Conservation (phyloP, 2,888 invertebrate genomes). For the Drosophila paramelanica region DNA sequence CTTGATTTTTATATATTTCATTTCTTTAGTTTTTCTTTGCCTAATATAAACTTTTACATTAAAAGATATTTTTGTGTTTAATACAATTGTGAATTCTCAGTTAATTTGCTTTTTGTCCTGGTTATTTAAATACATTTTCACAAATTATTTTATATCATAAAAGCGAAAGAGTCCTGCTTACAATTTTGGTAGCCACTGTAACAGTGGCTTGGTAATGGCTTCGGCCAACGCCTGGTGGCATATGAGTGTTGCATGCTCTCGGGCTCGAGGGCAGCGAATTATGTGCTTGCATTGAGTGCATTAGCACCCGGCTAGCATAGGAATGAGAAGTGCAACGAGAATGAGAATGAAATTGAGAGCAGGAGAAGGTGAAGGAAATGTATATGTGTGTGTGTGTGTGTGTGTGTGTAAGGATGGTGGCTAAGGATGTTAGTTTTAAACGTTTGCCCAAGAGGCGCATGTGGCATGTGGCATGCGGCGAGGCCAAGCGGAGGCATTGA, state of each 20-base stretch:
- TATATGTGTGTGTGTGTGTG: slow-evolving; percentile 6
- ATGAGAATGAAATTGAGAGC: slow-evolving; percentile 7
- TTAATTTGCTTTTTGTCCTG: not conserved
- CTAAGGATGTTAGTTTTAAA: slow-evolving; percentile 76
- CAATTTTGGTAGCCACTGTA: slow-evolving; percentile 35
- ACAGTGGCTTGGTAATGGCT: slow-evolving; percentile 29
- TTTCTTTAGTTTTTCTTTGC: too few species aligned
- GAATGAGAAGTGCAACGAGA: slow-evolving; percentile 45
- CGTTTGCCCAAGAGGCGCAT: slow-evolving; percentile 63
- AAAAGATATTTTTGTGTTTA: too few species aligned
- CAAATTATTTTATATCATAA: not conserved
- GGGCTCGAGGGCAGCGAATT: slow-evolving; percentile 74
- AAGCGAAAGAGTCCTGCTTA: not conserved
- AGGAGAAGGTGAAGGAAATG: slow-evolving; percentile 6
- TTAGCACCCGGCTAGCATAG: slow-evolving; percentile 67
- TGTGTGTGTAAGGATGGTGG: slow-evolving; percentile 13
- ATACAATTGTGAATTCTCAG: too few species aligned
- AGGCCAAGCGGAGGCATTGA: slow-evolving; percentile 60
- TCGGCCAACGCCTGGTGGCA: slow-evolving; percentile 49
- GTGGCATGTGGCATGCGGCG: slow-evolving; percentile 32
- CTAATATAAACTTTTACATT: too few species aligned
- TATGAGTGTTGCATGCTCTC: slow-evolving; percentile 56
- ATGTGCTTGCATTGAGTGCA: slow-evolving; percentile 78
- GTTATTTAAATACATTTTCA: not conserved
- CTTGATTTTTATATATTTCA: too few species aligned